Base-by-base conservation (phyloP, 2,797 vertebrate genomes). In the Acomys russatus region DNA sequence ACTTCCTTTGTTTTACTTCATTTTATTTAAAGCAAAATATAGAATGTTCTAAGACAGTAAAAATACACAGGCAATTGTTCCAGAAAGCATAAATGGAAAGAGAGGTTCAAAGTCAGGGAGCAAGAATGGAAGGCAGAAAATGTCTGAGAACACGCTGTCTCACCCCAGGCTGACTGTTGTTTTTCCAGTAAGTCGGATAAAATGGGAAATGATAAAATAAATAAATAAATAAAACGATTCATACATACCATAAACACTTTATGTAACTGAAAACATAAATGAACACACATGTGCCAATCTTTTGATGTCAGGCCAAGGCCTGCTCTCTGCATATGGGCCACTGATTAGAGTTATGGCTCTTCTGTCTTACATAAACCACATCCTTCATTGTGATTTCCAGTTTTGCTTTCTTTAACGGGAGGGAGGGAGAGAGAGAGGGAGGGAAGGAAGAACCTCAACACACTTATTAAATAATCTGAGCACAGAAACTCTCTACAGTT, bases 231-330 rank as follows among this genome's bases (percentile, higher is more conserved):
- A 95, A 95, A 96, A 94, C 90, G 56, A 80, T 44, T 95, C 87
- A 93, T 94, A 74, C 94, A 97, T 94, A 95, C 94, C 91, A 93
- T 96, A 97, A 96, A 95, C 84, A 96, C 76, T 92, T 95, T 85
- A 77, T 95, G 85, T 97, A 96, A 98, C 91, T 97, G 93, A 95
- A 96, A 97, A 94, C 97, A 97, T 90, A 95, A 97, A 97, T 85
- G 94, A 93, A 77, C 93, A 93, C 95, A 97, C 88, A 97, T 95
- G 93, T 89, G 89, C 90, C 73, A 59, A 70, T 88, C 97, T 97
- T 97, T 95, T 97, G 96, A 98, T 96, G 96, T 96, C 4, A 70
- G 66, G 90, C 96, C 91, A 92, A 85, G 71, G 95, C 88, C 93
- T 74, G 30, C 20, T 93, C 80, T 88, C 87, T 82, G 66, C 96